phyloP scores from a whole-genome alignment of 35 echinoderm and acorn worm species.

The Strongylocentrotus purpuratus region DNA sequence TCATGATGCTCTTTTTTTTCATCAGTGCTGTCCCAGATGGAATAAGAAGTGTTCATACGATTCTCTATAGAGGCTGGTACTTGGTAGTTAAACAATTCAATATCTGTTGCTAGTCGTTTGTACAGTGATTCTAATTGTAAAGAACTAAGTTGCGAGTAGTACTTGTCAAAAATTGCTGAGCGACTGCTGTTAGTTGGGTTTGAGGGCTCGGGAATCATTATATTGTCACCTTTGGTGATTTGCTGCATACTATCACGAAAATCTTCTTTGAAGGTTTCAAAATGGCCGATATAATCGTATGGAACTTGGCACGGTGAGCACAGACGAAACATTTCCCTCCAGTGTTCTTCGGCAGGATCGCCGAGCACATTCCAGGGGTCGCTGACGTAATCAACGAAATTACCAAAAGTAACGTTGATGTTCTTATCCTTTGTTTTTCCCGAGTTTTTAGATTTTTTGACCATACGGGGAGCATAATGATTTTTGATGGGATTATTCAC shows the following conservation, averaged over 20 bases:
- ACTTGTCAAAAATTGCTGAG: background rate
- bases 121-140: background rate
- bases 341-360: conserved; percentile 55
- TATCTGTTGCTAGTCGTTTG: background rate
- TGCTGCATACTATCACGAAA: conserved; percentile 34
- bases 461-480: background rate
- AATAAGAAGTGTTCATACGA: background rate
- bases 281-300: conserved; percentile 73
- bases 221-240: background rate
- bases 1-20: too few species aligned
- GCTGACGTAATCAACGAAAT: conserved; percentile 67
- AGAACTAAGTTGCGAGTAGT: background rate
- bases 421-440: background rate
- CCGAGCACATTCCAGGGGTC: background rate
- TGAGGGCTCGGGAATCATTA: background rate
- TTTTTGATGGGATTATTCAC: background rate
- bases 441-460: background rate
- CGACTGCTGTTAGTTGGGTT: conserved; percentile 51
- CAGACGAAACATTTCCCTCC: conserved; percentile 47
- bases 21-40: too few species aligned
- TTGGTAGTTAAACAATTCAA: background rate
- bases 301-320: conserved; percentile 63
- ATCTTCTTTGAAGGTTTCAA: conserved; percentile 77
- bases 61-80: background rate
- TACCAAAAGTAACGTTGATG: conserved; percentile 40